Evolutionary conservation across 2,797 vertebrate genomes (phyloP), one percentile per base, ranked within the genome.

Genomic region (Enteromius afrohamiltoni): DNA sequence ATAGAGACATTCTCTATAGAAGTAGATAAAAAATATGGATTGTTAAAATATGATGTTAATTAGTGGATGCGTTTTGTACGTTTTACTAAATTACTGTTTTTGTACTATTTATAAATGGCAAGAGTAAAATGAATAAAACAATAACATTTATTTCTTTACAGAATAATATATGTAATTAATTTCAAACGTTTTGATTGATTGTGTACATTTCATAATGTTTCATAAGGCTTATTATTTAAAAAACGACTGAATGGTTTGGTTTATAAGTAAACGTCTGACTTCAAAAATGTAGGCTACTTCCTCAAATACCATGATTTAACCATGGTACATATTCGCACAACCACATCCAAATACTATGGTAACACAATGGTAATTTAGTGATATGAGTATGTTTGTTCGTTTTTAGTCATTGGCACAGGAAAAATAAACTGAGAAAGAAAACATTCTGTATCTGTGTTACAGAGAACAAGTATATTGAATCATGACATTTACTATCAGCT

Each of bases 401-500:
- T 10, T 47, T 71, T 45, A 40, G 2, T 64, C 4, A 31, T 47
- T 29, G 8, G 2, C 40, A 17, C 17, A 51, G 11, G 21, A 45
- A 3, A 58, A 37, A 19, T 8, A 45, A 6, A 45, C 0, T 5
- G 17, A 67, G 21, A 13, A 17, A 10, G n/a, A 10, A 73, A 16
- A 16, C 51, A 23, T 23, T 76, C 31, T 40, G 1, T 55, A 5
- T 6, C 23, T 1, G 11, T 45, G 42, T 62, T 49, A 21, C 26
- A 13, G 14, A 10, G 51, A 45, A 77, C 6, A 3, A 40, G 19
- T 73, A 10, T 64, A 64, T 40, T 14, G 21, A 73, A 73, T 40
- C 55, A 17, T 71, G 68, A 60, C 79, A 73, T 80, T 80, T 80
- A n/a, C 3, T 7, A 70, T 40, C 17, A 55, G 10, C 79, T 31